Base-by-base conservation (phyloP, 2,888 invertebrate species). In the Endomychus coccineus region DNA sequence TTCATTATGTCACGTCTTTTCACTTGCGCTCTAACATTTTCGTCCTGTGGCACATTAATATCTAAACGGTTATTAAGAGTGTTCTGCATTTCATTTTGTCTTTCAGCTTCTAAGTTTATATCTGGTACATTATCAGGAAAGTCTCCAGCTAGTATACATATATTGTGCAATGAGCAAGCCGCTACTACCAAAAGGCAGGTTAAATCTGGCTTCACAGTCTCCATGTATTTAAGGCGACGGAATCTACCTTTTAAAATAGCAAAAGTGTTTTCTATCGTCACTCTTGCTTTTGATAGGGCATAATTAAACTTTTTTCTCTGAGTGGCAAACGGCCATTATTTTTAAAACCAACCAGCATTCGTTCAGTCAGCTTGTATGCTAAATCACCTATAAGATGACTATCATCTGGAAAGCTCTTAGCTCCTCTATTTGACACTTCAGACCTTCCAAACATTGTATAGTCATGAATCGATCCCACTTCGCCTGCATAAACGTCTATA, bases 181-280 rank as follows among this genome's bases (percentile, higher is more conserved):
- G 31, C 31, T 10, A 49, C 25, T 10, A 48, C 45, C 7, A 51
- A 25, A 25, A 49, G 31, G 10, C 34, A 16, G 12, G 44, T 46
- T 19, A 46, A 23, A 16, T 50, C 47, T 17, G 48, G 23, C 34
- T 36, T 36, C 6, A 39, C 27, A 14, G 47, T 44, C 35, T 49
- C 43, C 30, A 47, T 5, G 12, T 29, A 40, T 33, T 49, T 47
- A 12, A 50, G 27, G 16, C 45, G 34, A 23, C 48, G 35, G 37
- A 51, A 51, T 25, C 49, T 17, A 14, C 51, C 46, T 40, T 49
- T 48, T 24, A 50, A 27, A 13, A 49, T 27, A 6, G 39, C 49
- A 33, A 46, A 50, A 21, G 46, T 35, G 39, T 49, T 40, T 40
- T 52, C 50, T 32, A 52, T 48, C 16, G 19, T 17, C 12, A 42